These are phyloP conservation scores for Haemorhous mexicanus DNA, from an alignment of 2,113 vertebrate genomes.

Conservation along the genomic window DNA sequence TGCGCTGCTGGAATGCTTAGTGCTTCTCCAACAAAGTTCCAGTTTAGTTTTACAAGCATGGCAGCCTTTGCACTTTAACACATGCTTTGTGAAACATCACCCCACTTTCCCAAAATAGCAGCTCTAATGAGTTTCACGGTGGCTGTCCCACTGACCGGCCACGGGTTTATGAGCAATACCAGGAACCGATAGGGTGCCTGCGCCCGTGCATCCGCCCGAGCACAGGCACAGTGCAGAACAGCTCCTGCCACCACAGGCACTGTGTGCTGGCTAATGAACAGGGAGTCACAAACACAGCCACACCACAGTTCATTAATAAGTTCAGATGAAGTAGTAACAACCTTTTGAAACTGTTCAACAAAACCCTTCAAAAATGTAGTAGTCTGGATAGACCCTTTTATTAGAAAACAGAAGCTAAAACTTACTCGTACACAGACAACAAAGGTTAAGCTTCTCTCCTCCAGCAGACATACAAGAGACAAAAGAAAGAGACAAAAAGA, in stretches of 20 bases:
- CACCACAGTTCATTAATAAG: background rate
- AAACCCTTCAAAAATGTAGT: background rate
- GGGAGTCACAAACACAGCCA: background rate
- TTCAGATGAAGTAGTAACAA: background rate
- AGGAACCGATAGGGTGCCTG: background rate
- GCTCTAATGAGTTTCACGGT: constrained; percentile 37
- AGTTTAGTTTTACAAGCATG: constrained; percentile 36
- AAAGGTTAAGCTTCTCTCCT: background rate
- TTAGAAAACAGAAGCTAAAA: background rate
- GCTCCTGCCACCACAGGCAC: background rate
- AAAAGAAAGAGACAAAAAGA: background rate
- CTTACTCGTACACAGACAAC: background rate
- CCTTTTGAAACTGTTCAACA: background rate
- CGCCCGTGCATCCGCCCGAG: background rate
- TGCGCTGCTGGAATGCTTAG: background rate
- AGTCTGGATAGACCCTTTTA: background rate
- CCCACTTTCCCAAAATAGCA: constrained; percentile 11
- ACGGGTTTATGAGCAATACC: constrained; percentile 20
- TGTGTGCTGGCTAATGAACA: background rate
- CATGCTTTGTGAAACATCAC: background rate
- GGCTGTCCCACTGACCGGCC: background rate
- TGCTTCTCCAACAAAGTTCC: background rate
- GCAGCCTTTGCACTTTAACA: constrained; percentile 47
- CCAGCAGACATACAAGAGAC: rapidly evolving
- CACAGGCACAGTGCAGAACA: background rate